A percentile compares a stretch with the other conserved stretches of the same genome.
These are phyloP conservation scores for Erpornis zantholeuca DNA, from an alignment of 2,113 vertebrate genomes.

Conservation along the genomic window DNA sequence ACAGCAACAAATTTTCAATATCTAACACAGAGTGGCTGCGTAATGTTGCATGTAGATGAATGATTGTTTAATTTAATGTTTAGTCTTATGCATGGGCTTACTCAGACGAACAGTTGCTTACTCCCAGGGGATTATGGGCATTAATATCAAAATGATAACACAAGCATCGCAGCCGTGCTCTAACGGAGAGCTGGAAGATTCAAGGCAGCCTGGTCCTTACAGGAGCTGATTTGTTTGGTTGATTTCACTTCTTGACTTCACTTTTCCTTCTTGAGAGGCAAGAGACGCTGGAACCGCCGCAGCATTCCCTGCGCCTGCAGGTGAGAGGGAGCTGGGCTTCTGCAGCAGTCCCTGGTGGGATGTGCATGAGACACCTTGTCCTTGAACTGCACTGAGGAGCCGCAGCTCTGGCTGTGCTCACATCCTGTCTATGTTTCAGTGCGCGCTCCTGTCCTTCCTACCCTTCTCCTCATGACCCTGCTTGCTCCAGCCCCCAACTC, in stretches of 20 bases:
- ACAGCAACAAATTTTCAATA: constrained; percentile 65
- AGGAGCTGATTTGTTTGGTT: constrained; percentile 9
- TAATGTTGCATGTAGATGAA: constrained; percentile 56
- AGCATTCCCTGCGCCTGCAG: not conserved
- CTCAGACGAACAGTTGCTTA: constrained; percentile 66
- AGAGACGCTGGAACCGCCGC: not conserved
- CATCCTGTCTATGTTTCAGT: not conserved
- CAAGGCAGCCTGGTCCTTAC: constrained; percentile 35
- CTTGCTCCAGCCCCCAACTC: not conserved
- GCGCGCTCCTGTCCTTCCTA: not conserved
- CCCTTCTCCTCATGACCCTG: not conserved
- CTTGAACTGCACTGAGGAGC: not conserved
- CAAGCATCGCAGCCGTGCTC: constrained; percentile 32
- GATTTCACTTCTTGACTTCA: not conserved
- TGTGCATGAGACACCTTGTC: not conserved
- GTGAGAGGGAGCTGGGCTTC: not conserved
- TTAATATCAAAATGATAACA: constrained; percentile 72
- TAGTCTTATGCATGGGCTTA: constrained; percentile 62
- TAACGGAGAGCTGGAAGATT: constrained; percentile 48
- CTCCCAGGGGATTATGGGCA: constrained; percentile 60
- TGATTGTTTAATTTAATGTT: constrained; percentile 68
- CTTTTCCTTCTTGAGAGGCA: not conserved
- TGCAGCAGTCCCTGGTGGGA: not conserved
- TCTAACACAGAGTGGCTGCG: constrained; percentile 32
- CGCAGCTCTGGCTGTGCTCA: not conserved